A percentile compares a stretch with the other conserved stretches of the same genome.
Evolutionary conservation across 2,797 vertebrate species (phyloP).

Genomic region (Australoheros facetus): DNA sequence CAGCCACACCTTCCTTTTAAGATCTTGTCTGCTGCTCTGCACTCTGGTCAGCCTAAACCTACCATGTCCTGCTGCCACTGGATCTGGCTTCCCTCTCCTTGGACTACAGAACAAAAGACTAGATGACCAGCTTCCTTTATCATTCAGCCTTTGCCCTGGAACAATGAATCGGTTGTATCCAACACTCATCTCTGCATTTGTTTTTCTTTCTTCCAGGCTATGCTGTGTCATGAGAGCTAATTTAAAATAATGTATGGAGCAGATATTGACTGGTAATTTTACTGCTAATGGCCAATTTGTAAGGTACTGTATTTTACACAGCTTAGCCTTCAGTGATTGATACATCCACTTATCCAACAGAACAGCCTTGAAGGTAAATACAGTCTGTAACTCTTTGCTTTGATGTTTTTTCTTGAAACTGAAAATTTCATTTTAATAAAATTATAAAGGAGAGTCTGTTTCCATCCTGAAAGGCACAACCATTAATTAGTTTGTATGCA

Average conservation of each 20-base stretch:
- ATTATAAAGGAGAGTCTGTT: slow-evolving; percentile 50
- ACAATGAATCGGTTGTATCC: slow-evolving; percentile 5
- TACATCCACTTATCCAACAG: slow-evolving; percentile 22
- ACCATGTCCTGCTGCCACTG: slow-evolving; percentile 18
- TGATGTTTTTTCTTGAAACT: slow-evolving; percentile 44
- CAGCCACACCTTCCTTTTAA: slow-evolving; percentile 90
- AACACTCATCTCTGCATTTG: neutral
- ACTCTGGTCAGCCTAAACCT: slow-evolving; percentile 59
- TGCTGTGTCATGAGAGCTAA: slow-evolving; percentile 4
- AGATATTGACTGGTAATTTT: slow-evolving; percentile 5
- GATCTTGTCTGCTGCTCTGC: slow-evolving; percentile 87
- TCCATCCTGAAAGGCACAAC: slow-evolving; percentile 21
- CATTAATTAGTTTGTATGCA: slow-evolving; percentile 40
- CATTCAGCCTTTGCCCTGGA: slow-evolving; percentile 32
- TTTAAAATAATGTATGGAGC: neutral
- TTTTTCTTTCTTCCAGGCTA: neutral
- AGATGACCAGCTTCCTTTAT: slow-evolving; percentile 24
- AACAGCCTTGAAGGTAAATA: slow-evolving; percentile 42
- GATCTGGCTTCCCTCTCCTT: slow-evolving; percentile 26
- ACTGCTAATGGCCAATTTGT: slow-evolving; percentile 2
- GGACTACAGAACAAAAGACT: slow-evolving; percentile 28
- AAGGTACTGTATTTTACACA: slow-evolving; percentile 8
- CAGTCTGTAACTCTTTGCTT: slow-evolving; percentile 1
- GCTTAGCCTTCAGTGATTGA: slow-evolving; percentile 18
- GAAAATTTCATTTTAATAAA: slow-evolving; percentile 45